Base-by-base conservation (phyloP, 2,113 vertebrate species). In the Ictalurus punctatus region DNA sequence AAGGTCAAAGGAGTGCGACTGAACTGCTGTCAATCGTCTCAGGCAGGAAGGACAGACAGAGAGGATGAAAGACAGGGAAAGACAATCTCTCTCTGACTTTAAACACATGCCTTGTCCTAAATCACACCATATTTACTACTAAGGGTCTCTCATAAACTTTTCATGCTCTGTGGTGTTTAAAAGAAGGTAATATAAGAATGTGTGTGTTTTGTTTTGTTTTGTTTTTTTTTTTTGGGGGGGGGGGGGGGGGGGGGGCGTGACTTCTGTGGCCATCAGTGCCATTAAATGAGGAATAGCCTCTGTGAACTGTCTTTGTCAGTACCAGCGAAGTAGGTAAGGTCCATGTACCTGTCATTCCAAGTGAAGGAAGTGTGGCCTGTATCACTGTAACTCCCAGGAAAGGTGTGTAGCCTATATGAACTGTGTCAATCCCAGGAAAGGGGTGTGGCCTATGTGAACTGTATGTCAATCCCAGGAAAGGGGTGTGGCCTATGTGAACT, bases 1-100 rank as follows among this genome's bases (percentile, higher is more conserved):
- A 89, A 93, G 94, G 93, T 96, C 94, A 95, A 92, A 94, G 83
- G 76, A 84, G 69, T 87, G 86, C 92, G 93, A 91, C 82, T 88
- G 91, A 88, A 93, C 91, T 93, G 92, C 91, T 91, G 89, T 92
- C 90, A 82, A 67, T 0, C 1, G 76, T 8, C 56, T 69, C 44
- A 6, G 48, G 10, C 4, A 69, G 48, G 86, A 67, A 80, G 78
- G 30, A 61, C 10, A 23, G 21, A 48, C 52, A 3, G 21, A 27
- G 6, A n/a, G 59, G 30, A 82, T 37, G 58, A 63, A 83, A 14
- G 37, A 83, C 37, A 10, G n/a, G 10, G 19, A 83, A 59, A 40
- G 56, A 86, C 21, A 8, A 74, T 48, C 73, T n/a, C 27, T 34
- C 40, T 81, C 30, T 0, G 52, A 10, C 86, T 61, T 23, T 25